phyloP scores from a whole-genome alignment of 1,140 invertebrate genomes.

The Drosophila erecta region DNA sequence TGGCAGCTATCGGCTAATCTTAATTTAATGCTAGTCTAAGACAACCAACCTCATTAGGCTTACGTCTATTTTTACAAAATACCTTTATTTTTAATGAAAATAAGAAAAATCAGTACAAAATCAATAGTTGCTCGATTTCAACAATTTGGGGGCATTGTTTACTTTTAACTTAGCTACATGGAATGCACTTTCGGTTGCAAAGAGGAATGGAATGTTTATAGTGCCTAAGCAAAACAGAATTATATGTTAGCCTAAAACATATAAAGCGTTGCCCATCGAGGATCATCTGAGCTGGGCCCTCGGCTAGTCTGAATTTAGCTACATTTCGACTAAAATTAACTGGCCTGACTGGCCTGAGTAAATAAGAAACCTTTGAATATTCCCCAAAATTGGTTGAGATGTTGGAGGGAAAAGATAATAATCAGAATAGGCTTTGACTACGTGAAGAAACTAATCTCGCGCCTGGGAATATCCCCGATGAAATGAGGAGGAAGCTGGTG shows the following conservation, averaged over 20 bases:
- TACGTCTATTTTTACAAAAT: slow-evolving; percentile 65
- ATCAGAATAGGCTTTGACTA: slow-evolving; percentile 14
- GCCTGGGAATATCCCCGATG: slow-evolving; percentile 19
- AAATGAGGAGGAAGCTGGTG: background rate
- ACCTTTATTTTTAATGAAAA: slow-evolving; percentile 62
- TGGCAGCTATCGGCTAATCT: slow-evolving; percentile 18
- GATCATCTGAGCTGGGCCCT: slow-evolving; percentile 27
- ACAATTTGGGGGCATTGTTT: slow-evolving; percentile 61
- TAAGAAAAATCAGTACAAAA: slow-evolving; percentile 67
- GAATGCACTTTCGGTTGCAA: slow-evolving; percentile 34
- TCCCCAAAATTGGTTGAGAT: slow-evolving; percentile 25
- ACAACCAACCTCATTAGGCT: slow-evolving; percentile 32
- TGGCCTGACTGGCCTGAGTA: slow-evolving; percentile 9
- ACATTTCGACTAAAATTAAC: slow-evolving; percentile 51
- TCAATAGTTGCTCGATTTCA: slow-evolving; percentile 40
- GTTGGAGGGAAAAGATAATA: slow-evolving; percentile 6
- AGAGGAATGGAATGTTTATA: slow-evolving; percentile 24
- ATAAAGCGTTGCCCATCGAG: slow-evolving; percentile 59
- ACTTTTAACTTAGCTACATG: slow-evolving; percentile 30
- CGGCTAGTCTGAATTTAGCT: slow-evolving; percentile 49
- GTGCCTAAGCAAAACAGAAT: slow-evolving; percentile 55
- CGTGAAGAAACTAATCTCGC: slow-evolving; percentile 33
- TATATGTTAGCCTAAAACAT: slow-evolving; percentile 57
- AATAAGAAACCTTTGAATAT: slow-evolving; percentile 8
- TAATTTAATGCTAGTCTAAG: slow-evolving; percentile 26